phyloP scores from a whole-genome alignment of 2,797 vertebrate genomes.

The Podarcis lilfordi region DNA sequence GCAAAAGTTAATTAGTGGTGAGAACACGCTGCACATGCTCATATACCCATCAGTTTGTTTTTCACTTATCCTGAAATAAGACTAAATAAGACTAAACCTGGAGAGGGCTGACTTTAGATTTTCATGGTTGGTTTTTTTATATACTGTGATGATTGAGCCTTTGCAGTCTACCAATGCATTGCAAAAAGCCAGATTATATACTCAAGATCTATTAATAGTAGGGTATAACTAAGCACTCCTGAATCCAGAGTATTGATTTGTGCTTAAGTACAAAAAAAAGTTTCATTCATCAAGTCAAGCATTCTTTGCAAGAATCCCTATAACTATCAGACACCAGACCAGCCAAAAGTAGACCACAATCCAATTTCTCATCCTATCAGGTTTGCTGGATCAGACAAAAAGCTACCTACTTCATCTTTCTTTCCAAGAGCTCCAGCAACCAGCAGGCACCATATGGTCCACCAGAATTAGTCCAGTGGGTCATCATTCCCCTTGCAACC shows the following conservation, averaged over 20 bases:
- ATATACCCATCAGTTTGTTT: not conserved
- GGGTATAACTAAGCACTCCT: not conserved
- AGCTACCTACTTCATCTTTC: not conserved
- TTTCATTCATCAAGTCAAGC: not conserved
- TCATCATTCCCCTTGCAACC: not conserved
- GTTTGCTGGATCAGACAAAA: not conserved
- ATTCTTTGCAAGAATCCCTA: not conserved
- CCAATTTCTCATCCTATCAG: not conserved
- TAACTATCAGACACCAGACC: not conserved
- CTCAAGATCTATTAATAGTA: not conserved
- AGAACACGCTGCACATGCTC: not conserved
- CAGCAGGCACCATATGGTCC: not conserved
- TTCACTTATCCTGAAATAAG: not conserved
- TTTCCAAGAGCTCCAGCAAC: not conserved
- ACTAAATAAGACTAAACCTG: not conserved
- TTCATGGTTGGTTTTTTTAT: not conserved
- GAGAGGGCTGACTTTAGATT: not conserved
- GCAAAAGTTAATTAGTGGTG: not conserved
- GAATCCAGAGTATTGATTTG: not conserved
- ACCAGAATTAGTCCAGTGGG: not conserved
- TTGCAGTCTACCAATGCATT: not conserved
- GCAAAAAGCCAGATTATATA: not conserved
- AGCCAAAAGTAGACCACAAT: not conserved
- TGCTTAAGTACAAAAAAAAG: not conserved
- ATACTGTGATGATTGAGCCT: not conserved